phyloP scores from a whole-genome alignment of 1,140 invertebrate genomes.

The Bathynomus jamesi region DNA sequence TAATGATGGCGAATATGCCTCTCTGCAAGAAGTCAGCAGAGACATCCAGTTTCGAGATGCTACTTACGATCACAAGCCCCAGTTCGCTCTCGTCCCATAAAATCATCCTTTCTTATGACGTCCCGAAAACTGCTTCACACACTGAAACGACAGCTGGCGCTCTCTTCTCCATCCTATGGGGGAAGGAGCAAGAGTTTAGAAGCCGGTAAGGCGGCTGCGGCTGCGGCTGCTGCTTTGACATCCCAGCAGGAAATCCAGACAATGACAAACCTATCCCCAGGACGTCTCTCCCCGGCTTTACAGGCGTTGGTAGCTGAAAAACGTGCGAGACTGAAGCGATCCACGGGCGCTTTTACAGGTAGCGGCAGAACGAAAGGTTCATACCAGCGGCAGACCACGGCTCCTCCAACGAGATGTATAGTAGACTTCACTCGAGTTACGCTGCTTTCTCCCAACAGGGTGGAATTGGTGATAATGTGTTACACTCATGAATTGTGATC shows the following conservation, averaged over 20 bases:
- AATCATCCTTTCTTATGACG: conserved; percentile 31
- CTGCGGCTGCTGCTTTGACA: conserved; percentile 12
- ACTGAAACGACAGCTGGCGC: conserved; percentile 31
- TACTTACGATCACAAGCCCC: no score
- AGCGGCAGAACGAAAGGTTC: conserved; percentile 30
- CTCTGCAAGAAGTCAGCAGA: no score
- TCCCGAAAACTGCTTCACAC: conserved; percentile 34
- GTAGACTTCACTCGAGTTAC: conserved; percentile 31
- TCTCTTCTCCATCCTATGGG: conserved; percentile 31
- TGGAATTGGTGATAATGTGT: no score
- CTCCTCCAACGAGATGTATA: conserved; percentile 37
- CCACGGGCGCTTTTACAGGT: conserved; percentile 35
- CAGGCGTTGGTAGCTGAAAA: conserved; percentile 35
- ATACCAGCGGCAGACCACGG: conserved; percentile 30
- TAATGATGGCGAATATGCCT: conserved; percentile 12
- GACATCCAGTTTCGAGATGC: no score
- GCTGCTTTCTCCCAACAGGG: no score
- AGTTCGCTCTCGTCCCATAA: conserved; percentile 21
- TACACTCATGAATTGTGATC: no score
- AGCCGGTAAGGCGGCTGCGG: conserved; percentile 29
- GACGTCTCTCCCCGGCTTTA: conserved; percentile 28
- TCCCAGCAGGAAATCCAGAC: neutral
- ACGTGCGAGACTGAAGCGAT: conserved; percentile 30
- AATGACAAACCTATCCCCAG: neutral
- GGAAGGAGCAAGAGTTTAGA: conserved; percentile 33